phyloP scores from a whole-genome alignment of 2,888 invertebrate genomes.

The Aquatica leii region DNA sequence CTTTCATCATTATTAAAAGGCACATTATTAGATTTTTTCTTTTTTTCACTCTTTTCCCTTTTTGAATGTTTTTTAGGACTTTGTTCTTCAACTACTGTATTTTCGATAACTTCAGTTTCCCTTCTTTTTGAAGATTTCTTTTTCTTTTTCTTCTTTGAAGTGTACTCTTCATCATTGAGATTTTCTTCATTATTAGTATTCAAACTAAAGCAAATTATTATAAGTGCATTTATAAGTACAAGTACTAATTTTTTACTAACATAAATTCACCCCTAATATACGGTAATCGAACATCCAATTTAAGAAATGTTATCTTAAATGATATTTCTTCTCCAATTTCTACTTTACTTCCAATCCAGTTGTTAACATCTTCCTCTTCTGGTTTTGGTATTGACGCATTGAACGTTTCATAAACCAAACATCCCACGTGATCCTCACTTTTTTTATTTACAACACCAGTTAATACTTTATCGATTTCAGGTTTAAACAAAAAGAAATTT shows the following conservation, averaged over 20 bases:
- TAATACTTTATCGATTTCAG: conserved; percentile 67
- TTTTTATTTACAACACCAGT: conserved; percentile 74
- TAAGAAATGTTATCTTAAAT: conserved; percentile 67
- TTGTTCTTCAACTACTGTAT: too few relatives aligned
- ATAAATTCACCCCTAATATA: conserved; percentile 71
- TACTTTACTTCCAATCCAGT: conserved; percentile 68
- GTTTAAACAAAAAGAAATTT: conserved; percentile 75
- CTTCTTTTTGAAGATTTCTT: too few relatives aligned
- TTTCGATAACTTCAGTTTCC: too few relatives aligned
- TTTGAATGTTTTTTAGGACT: too few relatives aligned
- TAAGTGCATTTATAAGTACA: not conserved
- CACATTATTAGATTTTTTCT: too few relatives aligned
- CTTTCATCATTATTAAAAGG: too few relatives aligned
- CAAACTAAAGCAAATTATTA: not conserved
- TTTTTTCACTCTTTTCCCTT: too few relatives aligned
- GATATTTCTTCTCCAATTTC: conserved; percentile 68
- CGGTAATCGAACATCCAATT: conserved; percentile 68
- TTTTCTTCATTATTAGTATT: too few relatives aligned
- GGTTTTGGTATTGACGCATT: conserved; percentile 74
- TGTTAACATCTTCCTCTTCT: conserved; percentile 53
- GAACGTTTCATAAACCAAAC: conserved; percentile 74
- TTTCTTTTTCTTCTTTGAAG: too few relatives aligned
- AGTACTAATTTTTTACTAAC: conserved; percentile 45
- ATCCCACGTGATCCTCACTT: conserved; percentile 71
- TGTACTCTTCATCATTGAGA: too few relatives aligned